Base-by-base conservation (phyloP, 1,140 invertebrate genomes). In the Drosophila trapezifrons region DNA sequence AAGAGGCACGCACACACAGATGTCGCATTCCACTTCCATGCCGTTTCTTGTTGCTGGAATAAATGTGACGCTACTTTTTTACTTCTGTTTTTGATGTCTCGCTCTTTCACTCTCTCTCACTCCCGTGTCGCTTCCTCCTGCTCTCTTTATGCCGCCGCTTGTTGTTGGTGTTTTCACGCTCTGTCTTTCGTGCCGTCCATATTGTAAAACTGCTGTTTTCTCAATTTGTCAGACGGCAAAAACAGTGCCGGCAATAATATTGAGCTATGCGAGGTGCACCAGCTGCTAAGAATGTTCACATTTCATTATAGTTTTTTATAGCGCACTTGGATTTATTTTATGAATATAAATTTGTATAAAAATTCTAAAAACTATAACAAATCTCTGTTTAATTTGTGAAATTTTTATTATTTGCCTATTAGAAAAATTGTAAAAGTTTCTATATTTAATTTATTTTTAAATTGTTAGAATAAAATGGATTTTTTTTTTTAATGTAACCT, bases 161-260 rank as follows among this genome's bases (percentile, higher is more conserved):
- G 27, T 46, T 43, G 17, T 55, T 64, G 54, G 55, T 64, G 47
- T 78, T 80, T 78, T 70, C 51, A 69, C 76, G 67, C 64, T 67
- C 59, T 60, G 63, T 52, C 46, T 74, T 83, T 70, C 49, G 37
- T 42, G 42, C 51, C 51, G 32, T 76, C 78, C 83, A 87, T 87
- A 73, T 87, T 86, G 85, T 60, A 87, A 87, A 86, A 81, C 82
- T 76, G 75, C 83, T 89, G 79, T 82, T 81, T 83, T 76, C 58
- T 71, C 45, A 72, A 59, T 80, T 75, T 70, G 38, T 79, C 66
- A 55, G 51, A 32, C 67, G 62, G 65, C 45, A n/a, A 18, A 15
- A 38, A 89, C 83, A 87, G 27, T 84, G 56, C 4, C 4, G 80
- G 45, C 46, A 58, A 35, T 65, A 75, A 89, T 70, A 78, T 73